These are phyloP conservation scores for Zaprionus camerounensis DNA, from an alignment of 1,140 invertebrate genomes.

Conservation along the genomic window DNA sequence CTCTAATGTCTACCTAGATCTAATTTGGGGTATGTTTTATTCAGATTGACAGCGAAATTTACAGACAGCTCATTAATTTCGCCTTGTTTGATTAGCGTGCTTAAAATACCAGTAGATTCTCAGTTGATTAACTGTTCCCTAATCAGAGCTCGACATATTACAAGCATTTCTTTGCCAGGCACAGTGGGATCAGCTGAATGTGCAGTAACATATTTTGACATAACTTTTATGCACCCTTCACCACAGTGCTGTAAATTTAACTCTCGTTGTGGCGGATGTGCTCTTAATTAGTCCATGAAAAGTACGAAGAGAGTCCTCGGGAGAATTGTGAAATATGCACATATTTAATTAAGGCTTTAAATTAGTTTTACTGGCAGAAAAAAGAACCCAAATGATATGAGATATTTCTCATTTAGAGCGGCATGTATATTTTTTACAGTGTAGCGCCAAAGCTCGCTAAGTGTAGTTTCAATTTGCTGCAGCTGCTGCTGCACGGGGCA, in stretches of 20 bases:
- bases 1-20: not conserved
- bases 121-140: not conserved
- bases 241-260: constrained; percentile 6
- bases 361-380: constrained; percentile 54
- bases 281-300: constrained; percentile 64
- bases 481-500: constrained; percentile 8
- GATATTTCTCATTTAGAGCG: not conserved
- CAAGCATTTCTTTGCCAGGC: not conserved
- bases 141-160: not conserved
- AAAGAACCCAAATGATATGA: not conserved
- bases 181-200: not conserved
- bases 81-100: not conserved
- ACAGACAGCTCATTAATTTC: not conserved
- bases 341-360: constrained; percentile 68
- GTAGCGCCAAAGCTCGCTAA: not conserved
- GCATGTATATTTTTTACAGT: not conserved
- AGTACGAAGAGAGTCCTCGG: constrained; percentile 13
- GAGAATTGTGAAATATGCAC: constrained; percentile 19
- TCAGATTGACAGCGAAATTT: not conserved
- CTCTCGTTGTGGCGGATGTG: constrained; percentile 33
- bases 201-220: not conserved
- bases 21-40: not conserved
- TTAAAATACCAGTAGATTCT: not conserved
- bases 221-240: not conserved
- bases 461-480: constrained; percentile 17